phyloP scores from a whole-genome alignment of 2,888 invertebrate genomes.

The Dorcus hopei region DNA sequence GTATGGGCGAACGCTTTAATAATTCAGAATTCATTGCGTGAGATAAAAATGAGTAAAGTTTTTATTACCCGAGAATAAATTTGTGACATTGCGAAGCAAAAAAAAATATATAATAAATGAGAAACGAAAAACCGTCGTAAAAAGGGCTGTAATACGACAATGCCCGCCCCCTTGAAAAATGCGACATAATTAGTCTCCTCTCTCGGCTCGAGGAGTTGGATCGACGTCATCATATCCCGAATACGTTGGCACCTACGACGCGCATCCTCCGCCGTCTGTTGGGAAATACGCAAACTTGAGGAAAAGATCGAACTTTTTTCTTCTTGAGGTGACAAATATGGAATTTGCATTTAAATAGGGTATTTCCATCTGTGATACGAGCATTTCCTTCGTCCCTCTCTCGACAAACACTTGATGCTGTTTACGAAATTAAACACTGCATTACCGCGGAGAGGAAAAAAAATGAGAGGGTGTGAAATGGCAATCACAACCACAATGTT shows the following conservation, averaged over 20 bases:
- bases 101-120: too few relatives aligned
- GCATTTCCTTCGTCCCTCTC: constrained; percentile 37
- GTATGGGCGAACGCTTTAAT: too few relatives aligned
- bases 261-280: constrained; percentile 30
- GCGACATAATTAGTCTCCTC: constrained; percentile 26
- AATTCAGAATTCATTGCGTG: too few relatives aligned
- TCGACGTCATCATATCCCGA: constrained; percentile 26
- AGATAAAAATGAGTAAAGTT: too few relatives aligned
- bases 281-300: constrained; percentile 47
- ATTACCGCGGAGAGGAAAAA: constrained; percentile 15
- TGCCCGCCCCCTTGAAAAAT: constrained; percentile 19
- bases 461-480: not conserved
- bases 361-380: constrained; percentile 61
- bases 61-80: too few relatives aligned
- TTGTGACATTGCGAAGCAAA: too few relatives aligned
- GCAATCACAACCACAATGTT: not conserved
- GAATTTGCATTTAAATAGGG: constrained; percentile 67
- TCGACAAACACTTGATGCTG: constrained; percentile 43
- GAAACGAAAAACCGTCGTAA: not conserved
- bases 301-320: constrained; percentile 47
- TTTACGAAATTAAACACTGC: constrained; percentile 40
- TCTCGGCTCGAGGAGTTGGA: constrained; percentile 2
- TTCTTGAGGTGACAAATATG: constrained; percentile 60
- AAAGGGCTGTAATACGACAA: not conserved
- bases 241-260: constrained; percentile 22